These are phyloP conservation scores for Apis laboriosa DNA, from an alignment of 1,140 invertebrate genomes.

Conservation along the genomic window DNA sequence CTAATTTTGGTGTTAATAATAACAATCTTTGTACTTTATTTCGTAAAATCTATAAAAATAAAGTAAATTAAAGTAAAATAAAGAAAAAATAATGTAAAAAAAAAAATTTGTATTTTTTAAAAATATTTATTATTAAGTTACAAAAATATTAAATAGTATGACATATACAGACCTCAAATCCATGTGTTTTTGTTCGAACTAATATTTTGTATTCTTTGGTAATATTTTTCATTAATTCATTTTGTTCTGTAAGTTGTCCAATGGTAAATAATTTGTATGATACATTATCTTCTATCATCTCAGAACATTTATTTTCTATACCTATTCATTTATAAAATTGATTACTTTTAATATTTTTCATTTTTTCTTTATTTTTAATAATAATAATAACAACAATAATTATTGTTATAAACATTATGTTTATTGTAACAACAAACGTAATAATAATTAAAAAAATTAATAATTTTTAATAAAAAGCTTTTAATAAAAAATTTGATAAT, in stretches of 20 bases:
- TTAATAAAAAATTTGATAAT: not conserved
- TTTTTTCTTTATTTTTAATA: not conserved
- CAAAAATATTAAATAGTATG: not conserved
- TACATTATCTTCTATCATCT: conserved; percentile 56
- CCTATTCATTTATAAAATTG: not conserved
- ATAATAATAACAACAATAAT: too few relatives aligned
- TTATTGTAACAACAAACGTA: too few relatives aligned
- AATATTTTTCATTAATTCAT: conserved; percentile 69
- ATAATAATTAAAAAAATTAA: too few relatives aligned
- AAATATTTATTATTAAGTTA: not conserved
- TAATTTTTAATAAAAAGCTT: not conserved
- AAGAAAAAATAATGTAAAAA: too few relatives aligned
- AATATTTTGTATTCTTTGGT: conserved; percentile 76
- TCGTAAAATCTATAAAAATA: conserved; percentile 46
- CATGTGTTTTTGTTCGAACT: conserved; percentile 78
- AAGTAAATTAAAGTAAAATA: not conserved
- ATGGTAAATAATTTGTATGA: conserved; percentile 79
- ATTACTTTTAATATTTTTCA: not conserved
- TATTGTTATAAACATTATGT: too few relatives aligned
- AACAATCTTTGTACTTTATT: conserved; percentile 63
- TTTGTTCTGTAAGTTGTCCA: conserved; percentile 62
- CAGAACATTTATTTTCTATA: not conserved
- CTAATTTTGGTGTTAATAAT: conserved; percentile 78
- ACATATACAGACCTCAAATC: conserved; percentile 70
- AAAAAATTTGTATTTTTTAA: not conserved